A percentile compares a stretch with the other conserved stretches of the same genome.
Evolutionary conservation across 1,140 invertebrate species (phyloP).

Genomic region (Chrysopa pallens): DNA sequence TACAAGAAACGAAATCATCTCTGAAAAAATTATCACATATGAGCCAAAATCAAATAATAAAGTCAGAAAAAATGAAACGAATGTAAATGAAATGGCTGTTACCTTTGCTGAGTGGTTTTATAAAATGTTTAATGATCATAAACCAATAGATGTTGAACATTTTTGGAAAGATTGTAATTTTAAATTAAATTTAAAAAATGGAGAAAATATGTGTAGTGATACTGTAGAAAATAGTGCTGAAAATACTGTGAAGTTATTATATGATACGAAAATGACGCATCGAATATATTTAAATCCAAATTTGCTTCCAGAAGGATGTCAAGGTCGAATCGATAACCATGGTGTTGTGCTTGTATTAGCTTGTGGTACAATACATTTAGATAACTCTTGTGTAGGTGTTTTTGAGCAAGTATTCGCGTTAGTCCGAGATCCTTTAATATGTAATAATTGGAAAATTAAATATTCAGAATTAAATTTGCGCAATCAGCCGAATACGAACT

Average conservation of each 20-base stretch:
- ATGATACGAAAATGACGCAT: constrained; percentile 22
- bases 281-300: constrained; percentile 40
- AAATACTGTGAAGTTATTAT: constrained; percentile 20
- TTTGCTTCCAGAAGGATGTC: constrained; percentile 27
- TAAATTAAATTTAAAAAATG: constrained; percentile 9
- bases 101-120: constrained; percentile 43
- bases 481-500: constrained; percentile 14
- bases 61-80: constrained; percentile 1
- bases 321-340: constrained; percentile 33
- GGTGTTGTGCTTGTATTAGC: constrained; percentile 37
- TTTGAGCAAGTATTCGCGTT: constrained; percentile 44
- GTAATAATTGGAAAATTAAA: constrained; percentile 45
- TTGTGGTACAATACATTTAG: constrained; percentile 38
- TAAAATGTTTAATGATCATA: constrained; percentile 27
- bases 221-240: constrained; percentile 10
- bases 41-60: constrained; percentile 2
- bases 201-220: constrained; percentile 14
- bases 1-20: constrained; percentile 1
- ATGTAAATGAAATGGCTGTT: constrained; percentile 25
- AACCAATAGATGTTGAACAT: constrained; percentile 26
- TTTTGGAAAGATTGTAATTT: constrained; percentile 31
- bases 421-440: constrained; percentile 31
- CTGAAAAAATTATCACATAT: background rate
- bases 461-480: constrained; percentile 21
- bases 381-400: constrained; percentile 28